These are phyloP conservation scores for Neoarius graeffei DNA, from an alignment of 2,113 vertebrate genomes.

Conservation along the genomic window DNA sequence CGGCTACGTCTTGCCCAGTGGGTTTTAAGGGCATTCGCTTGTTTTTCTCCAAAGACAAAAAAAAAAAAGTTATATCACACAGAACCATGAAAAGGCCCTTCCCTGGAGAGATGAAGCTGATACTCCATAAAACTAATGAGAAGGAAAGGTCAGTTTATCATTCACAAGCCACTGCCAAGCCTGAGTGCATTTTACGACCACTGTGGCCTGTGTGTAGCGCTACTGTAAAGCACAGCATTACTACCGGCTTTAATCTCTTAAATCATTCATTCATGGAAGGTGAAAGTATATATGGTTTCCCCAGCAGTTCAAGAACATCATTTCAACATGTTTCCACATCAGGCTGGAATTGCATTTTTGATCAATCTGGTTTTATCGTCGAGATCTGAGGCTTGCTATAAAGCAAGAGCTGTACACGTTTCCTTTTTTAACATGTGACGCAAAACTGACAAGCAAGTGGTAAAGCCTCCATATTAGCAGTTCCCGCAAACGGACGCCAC, in stretches of 20 bases:
- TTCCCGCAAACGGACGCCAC: too few relatives aligned
- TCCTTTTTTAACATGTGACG: background rate
- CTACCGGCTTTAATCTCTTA: slow-evolving; percentile 18
- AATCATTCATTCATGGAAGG: slow-evolving; percentile 24
- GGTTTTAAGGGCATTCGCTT: background rate
- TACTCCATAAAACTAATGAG: slow-evolving; percentile 52
- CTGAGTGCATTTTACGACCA: slow-evolving; percentile 32
- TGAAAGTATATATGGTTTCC: background rate
- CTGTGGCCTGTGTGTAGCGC: background rate
- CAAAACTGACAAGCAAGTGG: background rate
- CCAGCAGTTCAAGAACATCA: background rate
- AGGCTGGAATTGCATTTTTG: background rate
- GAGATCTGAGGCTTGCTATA: background rate
- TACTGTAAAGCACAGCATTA: slow-evolving; percentile 13
- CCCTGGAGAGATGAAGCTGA: slow-evolving; percentile 42
- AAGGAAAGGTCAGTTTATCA: slow-evolving; percentile 51
- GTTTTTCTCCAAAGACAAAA: background rate
- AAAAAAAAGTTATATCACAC: background rate
- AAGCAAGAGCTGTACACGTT: background rate
- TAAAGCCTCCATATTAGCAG: too few relatives aligned
- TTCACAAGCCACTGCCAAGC: slow-evolving; percentile 41
- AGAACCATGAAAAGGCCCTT: slow-evolving; percentile 19
- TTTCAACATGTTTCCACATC: background rate
- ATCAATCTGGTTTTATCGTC: background rate
- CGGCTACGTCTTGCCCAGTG: background rate